Conservation (phyloP, 2,797 vertebrate species). For the Craterocephalus amniculus region DNA sequence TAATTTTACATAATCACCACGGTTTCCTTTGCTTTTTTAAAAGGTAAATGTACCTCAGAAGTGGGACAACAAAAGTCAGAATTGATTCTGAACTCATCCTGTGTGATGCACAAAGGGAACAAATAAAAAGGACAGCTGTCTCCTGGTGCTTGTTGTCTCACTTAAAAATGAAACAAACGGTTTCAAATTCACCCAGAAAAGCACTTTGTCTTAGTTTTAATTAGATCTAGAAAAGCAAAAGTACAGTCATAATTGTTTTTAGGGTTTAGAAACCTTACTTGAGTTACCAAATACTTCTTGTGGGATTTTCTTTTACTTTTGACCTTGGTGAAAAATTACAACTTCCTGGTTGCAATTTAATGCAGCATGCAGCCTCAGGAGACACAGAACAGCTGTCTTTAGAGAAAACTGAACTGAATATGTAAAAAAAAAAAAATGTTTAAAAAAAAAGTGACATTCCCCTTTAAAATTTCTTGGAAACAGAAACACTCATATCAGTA, state of each 20-base stretch:
- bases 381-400: not conserved
- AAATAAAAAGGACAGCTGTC: not conserved
- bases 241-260: not conserved
- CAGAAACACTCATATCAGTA: constrained; percentile 19
- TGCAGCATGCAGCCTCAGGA: not conserved
- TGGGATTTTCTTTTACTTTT: not conserved
- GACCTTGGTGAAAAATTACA: not conserved
- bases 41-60: not conserved
- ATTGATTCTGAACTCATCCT: not conserved
- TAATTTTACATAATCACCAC: not conserved
- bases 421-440: no score
- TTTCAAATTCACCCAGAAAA: constrained; percentile 8
- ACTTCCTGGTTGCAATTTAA: not conserved
- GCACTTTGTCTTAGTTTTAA: not conserved
- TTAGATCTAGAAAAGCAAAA: not conserved
- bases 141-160: not conserved
- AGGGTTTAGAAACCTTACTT: not conserved
- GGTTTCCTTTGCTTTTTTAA: not conserved
- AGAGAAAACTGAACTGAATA: not conserved
- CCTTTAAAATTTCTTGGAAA: constrained; percentile 12
- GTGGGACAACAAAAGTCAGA: not conserved
- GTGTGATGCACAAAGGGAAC: not conserved
- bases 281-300: not conserved
- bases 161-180: not conserved
- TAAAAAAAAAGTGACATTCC: not conserved